These are phyloP conservation scores for Tinamus major DNA, from an alignment of 2,797 vertebrate species.

Conservation along the genomic window DNA sequence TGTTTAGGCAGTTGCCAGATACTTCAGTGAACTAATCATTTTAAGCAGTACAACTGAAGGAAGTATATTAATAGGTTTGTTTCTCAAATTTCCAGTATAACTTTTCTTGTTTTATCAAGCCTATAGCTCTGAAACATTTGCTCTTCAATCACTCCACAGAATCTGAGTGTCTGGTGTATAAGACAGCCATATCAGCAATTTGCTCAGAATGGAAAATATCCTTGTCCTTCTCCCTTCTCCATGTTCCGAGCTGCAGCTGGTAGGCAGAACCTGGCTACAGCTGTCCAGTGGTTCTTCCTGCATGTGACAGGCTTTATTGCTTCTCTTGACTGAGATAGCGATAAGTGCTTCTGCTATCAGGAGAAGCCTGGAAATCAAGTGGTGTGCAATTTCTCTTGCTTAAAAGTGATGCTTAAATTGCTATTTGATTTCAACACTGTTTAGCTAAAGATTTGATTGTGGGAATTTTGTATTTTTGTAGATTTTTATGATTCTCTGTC, in stretches of 20 bases:
- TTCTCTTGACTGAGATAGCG: constrained; percentile 29
- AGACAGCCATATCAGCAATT: not conserved
- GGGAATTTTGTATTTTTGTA: not conserved
- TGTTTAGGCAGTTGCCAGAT: not conserved
- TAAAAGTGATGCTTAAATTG: constrained; percentile 51
- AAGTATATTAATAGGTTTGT: not conserved
- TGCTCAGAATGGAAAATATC: not conserved
- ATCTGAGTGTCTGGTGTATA: not conserved
- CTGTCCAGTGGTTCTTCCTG: not conserved
- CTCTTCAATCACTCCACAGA: not conserved
- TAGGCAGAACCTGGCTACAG: not conserved
- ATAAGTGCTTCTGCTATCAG: not conserved
- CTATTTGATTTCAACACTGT: constrained; percentile 51
- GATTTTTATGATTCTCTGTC: not conserved
- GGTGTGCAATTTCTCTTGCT: constrained; percentile 38
- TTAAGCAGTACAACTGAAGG: not conserved
- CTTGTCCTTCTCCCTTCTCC: not conserved
- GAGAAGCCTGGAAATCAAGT: constrained; percentile 41
- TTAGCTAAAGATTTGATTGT: constrained; percentile 44
- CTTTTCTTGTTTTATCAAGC: not conserved
- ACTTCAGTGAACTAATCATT: not conserved
- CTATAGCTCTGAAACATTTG: not conserved
- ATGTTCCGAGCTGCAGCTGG: not conserved
- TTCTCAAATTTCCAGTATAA: not conserved
- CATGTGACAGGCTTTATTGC: constrained; percentile 29